Base-by-base conservation (phyloP, 2,113 vertebrate genomes). In the Crotalus helleri region DNA sequence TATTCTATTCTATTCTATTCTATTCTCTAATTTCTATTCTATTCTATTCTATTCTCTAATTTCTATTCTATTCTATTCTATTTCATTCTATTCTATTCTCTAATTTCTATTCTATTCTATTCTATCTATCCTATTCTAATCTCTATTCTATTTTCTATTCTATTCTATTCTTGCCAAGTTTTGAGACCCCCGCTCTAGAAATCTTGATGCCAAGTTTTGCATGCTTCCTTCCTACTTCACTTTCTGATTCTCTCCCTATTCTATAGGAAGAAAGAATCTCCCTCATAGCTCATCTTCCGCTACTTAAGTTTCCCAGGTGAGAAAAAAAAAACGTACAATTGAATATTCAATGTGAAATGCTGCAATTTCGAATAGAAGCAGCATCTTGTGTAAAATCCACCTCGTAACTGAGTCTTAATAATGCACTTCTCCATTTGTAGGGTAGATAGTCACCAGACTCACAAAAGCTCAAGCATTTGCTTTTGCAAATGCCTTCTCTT, bases 401-500 rank as follows among this genome's bases (percentile, higher is more conserved):
- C 51, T 15, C 44, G 29, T 23, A 15, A 11, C 4, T 0, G 4
- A 90, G 24, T 39, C 87, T 88, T 44, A 9, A 12, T 81, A 89
- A 93, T 12, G 6, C 21, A 39, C 19, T 17, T 39, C 19, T 89
- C 21, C 89, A 23, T 93, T 6, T 94, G 74, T 91, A 74, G 91
- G 89, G 55, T 49, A 88, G 4, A 12, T 17, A 19, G 10, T 89
- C 21, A 93, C 85, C 53, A 86, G 21, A n/a, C 33, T 89, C 81
- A 61, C 29, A 58, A 94, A 57, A 57, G n/a, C 55, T 54, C 19
- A 91, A 26, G 2, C 55, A 85, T 81, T 87, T 87, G 85, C 88
- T 92, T 92, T 11, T 81, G 95, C 51, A 95, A 93, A 92, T 94
- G 81, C 74, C 57, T 94, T 95, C 94, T 91, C 91, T 53, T 8